Conservation (phyloP, 23 tunicate genomes). For the Phallusia fumigata region DNA sequence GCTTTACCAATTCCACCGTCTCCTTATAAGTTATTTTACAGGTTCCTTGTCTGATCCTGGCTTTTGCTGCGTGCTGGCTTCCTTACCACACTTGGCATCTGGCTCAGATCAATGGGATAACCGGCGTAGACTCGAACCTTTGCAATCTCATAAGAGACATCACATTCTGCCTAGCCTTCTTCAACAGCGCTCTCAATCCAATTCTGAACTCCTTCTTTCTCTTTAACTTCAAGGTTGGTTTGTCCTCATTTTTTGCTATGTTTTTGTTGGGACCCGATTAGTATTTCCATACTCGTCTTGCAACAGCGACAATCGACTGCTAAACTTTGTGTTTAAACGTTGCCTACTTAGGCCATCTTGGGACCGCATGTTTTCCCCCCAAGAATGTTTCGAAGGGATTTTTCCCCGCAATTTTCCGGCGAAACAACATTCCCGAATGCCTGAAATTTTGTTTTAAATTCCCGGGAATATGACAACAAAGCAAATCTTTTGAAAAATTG, state of each 20-base stretch:
- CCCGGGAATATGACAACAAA: no score
- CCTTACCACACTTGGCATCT: slow-evolving; percentile 81
- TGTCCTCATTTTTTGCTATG: neutral
- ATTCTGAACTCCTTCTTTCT: slow-evolving; percentile 81
- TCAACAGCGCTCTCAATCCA: slow-evolving; percentile 88
- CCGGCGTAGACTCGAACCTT: neutral
- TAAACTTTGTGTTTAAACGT: no score
- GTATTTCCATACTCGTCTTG: neutral
- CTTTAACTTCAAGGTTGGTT: slow-evolving; percentile 65
- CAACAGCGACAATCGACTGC: no score
- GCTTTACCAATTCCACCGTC: no score
- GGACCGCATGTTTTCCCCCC: no score
- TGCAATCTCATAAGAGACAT: slow-evolving; percentile 59
- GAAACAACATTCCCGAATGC: no score
- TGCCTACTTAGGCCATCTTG: no score
- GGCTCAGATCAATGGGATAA: slow-evolving; percentile 59
- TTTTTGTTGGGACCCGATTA: neutral
- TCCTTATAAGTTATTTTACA: slow-evolving; percentile 2
- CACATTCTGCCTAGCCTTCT: slow-evolving; percentile 74
- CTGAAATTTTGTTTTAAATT: no score
- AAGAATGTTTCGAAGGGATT: no score
- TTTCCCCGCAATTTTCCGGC: no score
- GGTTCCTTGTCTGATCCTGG: slow-evolving; percentile 81
- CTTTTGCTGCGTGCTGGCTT: slow-evolving; percentile 75
- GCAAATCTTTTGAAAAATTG: no score